Percentiles rank a stretch among this genome's conserved stretches.
phyloP scores from a whole-genome alignment of 2,113 vertebrate species.

The Tachycineta bicolor region DNA sequence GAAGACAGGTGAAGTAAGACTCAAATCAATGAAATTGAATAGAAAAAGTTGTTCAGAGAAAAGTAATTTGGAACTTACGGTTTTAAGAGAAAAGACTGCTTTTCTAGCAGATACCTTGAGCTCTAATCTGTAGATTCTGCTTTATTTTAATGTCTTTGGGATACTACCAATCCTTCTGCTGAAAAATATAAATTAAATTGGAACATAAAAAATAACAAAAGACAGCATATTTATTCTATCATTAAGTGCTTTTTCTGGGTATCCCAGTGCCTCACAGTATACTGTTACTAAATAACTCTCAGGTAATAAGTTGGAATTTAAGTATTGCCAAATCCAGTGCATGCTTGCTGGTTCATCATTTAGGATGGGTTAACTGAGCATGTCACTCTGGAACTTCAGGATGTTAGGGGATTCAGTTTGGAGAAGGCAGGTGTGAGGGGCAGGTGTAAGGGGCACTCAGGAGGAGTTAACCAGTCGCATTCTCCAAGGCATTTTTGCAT shows the following conservation, averaged over 20 bases:
- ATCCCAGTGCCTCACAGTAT: neutral
- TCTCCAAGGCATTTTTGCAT: neutral
- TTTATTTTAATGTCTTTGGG: slow-evolving; percentile 53
- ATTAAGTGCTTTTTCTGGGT: neutral
- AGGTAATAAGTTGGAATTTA: neutral
- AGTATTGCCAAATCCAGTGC: neutral
- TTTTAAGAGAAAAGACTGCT: slow-evolving; percentile 25
- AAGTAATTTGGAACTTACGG: slow-evolving; percentile 3
- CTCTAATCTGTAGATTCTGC: slow-evolving; percentile 16
- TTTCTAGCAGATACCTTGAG: slow-evolving; percentile 22
- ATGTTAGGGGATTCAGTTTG: neutral
- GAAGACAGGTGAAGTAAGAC: neutral
- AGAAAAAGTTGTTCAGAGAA: neutral
- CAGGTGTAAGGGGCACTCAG: neutral
- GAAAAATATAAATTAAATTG: slow-evolving; percentile 11
- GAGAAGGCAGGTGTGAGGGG: neutral
- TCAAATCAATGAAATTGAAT: neutral
- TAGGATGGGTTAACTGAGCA: neutral
- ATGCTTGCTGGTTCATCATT: neutral
- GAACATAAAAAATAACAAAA: neutral
- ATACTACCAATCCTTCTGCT: neutral
- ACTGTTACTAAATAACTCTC: neutral
- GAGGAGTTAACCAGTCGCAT: neutral
- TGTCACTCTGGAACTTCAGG: neutral
- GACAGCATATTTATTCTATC: neutral